Base-by-base conservation (phyloP, 2,888 invertebrate species). In the Deilephila elpenor region DNA sequence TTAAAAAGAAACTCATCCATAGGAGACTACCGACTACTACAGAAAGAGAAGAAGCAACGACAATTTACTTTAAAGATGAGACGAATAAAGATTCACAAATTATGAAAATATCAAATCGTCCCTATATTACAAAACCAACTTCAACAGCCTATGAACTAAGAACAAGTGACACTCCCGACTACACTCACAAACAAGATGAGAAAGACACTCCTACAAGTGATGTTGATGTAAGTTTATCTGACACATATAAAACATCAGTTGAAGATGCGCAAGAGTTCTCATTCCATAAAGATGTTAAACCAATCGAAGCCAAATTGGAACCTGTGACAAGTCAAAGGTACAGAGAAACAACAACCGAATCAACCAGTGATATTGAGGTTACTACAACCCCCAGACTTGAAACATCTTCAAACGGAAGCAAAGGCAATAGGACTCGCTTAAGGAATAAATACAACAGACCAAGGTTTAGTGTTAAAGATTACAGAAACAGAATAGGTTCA, bases 381-480 rank as follows among this genome's bases (percentile, higher is more conserved):
- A 91, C 91, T 4, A 88, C 88, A 1, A 84, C 89, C 11, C 80
- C 83, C 59, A 89, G 89, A 62, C 79, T 84, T 8, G 93, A 95
- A 75, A 86, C 86, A 19, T 87, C 90, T 8, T 83, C 89, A 72
- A 84, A 84, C 67, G 82, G 85, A 20, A 84, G 84, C 5, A 90
- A 89, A 83, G 77, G 86, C 70, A 88, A 87, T 74, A 86, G 93
- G 72, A 92, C 91, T 14, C 90, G 90, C 84, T 85, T 87, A 56
- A 95, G 93, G 76, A 95, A 92, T 80, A 96, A 96, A 86, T 96
- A 94, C 76, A 96, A 96, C 71, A 92, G 97, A 72, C 97, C 97
- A 1, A 93, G 96, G 78, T 97, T 97, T 86, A 97, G 97, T 83
- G 96, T 97, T 5, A 97, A 97, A 88, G 97, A 97, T 78, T 97